Evolutionary conservation across 2,113 vertebrate species (phyloP).

Genomic region (Ciconia stormi): DNA sequence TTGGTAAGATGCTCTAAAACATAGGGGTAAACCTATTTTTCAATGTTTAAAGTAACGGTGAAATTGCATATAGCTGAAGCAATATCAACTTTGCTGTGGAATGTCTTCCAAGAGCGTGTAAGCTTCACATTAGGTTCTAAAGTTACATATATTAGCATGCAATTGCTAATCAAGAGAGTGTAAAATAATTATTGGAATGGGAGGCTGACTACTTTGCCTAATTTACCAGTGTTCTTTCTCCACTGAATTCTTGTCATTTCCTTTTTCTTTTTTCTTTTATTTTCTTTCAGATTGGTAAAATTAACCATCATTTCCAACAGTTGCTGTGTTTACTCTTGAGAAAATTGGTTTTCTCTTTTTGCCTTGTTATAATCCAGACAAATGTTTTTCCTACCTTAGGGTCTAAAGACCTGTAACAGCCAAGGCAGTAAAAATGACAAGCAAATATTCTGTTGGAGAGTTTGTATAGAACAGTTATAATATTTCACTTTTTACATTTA

Average conservation of each 20-base stretch:
- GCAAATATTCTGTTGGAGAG: neutral
- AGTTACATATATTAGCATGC: neutral
- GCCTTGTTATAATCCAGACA: neutral
- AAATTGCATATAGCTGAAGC: neutral
- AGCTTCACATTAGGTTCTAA: neutral
- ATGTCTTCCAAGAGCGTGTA: neutral
- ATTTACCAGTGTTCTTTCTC: neutral
- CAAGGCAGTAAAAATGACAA: neutral
- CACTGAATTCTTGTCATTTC: neutral
- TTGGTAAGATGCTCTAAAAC: neutral
- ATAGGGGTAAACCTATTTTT: neutral
- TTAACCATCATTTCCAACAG: neutral
- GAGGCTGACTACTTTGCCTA: neutral
- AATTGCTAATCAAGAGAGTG: neutral
- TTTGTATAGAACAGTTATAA: neutral
- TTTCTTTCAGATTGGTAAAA: neutral
- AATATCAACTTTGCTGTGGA: neutral
- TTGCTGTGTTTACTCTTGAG: neutral
- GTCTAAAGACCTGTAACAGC: neutral
- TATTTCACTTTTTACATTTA: neutral
- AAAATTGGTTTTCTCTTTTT: slow-evolving; percentile 6
- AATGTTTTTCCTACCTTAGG: neutral
- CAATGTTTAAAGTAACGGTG: neutral
- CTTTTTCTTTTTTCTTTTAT: neutral
- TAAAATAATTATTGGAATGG: slow-evolving; percentile 10